Conservation (phyloP, 1,140 invertebrate species). For the Drosophila sechellia region DNA sequence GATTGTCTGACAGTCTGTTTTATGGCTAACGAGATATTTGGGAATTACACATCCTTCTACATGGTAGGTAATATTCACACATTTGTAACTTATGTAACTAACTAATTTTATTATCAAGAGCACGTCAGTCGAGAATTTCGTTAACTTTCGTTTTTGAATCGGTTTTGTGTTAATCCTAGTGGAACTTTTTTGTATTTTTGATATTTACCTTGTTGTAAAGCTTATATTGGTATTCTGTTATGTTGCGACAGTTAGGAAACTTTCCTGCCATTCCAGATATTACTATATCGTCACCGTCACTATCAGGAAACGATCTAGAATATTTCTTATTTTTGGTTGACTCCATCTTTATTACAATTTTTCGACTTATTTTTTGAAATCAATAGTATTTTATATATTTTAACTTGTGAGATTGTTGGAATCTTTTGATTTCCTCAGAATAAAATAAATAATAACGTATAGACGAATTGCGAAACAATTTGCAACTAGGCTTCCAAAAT, state of each 20-base stretch:
- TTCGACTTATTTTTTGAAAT: neutral
- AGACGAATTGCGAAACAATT: constrained; percentile 60
- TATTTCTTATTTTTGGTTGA: constrained; percentile 67
- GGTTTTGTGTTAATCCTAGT: no score
- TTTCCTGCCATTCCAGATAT: constrained; percentile 92
- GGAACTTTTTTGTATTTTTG: neutral
- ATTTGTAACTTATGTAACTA: no score
- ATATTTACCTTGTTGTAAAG: constrained; percentile 89
- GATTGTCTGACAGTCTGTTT: no score
- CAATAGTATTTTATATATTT: neutral
- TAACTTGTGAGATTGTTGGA: neutral
- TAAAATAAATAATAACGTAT: constrained; percentile 39
- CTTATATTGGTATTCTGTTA: constrained; percentile 92
- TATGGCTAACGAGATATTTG: no score
- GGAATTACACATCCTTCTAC: no score
- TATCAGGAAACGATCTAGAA: constrained; percentile 67
- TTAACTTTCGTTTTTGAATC: no score
- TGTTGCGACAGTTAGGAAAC: constrained; percentile 94
- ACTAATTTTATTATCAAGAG: no score
- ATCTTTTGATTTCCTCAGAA: constrained; percentile 10
- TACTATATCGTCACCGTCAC: constrained; percentile 91
- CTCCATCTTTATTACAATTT: constrained; percentile 7
- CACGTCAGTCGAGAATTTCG: no score
- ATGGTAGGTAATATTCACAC: no score
- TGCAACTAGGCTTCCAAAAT: constrained; percentile 59